Evolutionary conservation across 1,140 invertebrate genomes (phyloP).

Genomic region (Planococcus citri): DNA sequence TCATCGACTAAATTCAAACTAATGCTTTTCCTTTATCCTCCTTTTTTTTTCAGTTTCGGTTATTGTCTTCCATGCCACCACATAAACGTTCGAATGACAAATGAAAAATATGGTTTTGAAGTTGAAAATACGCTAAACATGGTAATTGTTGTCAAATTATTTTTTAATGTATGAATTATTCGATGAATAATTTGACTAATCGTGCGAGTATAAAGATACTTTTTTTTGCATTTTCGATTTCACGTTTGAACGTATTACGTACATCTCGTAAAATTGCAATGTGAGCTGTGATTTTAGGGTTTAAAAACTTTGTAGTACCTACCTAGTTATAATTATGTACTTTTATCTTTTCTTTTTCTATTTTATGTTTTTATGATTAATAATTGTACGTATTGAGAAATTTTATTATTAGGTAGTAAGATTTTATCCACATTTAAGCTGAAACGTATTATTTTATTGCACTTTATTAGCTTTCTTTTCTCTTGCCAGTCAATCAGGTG

Average conservation of each 20-base stretch:
- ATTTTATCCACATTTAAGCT: too few relatives aligned
- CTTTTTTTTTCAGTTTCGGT: too few relatives aligned
- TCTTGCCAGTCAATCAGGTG: neutral
- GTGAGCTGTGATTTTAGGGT: slow-evolving; percentile 13
- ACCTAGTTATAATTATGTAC: neutral
- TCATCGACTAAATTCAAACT: too few relatives aligned
- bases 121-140: too few relatives aligned
- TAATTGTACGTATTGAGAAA: too few relatives aligned
- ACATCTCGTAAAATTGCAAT: slow-evolving; percentile 1
- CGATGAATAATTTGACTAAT: too few relatives aligned
- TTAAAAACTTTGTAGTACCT: neutral
- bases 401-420: too few relatives aligned
- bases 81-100: too few relatives aligned
- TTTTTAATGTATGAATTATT: neutral
- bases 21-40: too few relatives aligned
- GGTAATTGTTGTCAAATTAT: too few relatives aligned
- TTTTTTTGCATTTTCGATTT: neutral
- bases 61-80: too few relatives aligned
- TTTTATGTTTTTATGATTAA: neutral
- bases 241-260: neutral
- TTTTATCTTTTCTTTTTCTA: neutral
- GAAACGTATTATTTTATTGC: neutral
- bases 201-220: neutral
- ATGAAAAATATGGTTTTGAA: too few relatives aligned
- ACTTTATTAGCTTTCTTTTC: neutral